Evolutionary conservation across 2,113 vertebrate genomes (phyloP), one percentile per base, ranked within the genome.

Genomic region (Osmerus mordax): DNA sequence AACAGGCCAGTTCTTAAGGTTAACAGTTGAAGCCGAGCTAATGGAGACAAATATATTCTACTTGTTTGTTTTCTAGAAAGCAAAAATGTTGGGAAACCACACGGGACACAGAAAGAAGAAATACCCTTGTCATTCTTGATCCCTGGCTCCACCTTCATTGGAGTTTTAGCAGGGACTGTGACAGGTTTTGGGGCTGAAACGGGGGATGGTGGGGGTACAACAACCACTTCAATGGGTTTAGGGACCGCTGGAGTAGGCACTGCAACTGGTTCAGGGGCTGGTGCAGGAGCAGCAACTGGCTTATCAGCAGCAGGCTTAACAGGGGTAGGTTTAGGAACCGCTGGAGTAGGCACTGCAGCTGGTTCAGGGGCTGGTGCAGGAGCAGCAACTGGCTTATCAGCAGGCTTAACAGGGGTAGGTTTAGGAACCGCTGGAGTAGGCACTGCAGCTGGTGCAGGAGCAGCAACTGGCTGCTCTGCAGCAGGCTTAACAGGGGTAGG

Each of bases 91-190:
- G 69, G 21, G 71, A 79, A 76, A 65, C 9, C 13, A 74, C 63
- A 70, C 56, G 16, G 69, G 59, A 90, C 67, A 85, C 29, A 83
- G 61, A 86, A 75, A 86, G 53, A 86, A 76, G 53, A 86, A 89
- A 92, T 98, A 99, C 96, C 97, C 95, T 96, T 93, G 88, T 96
- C 89, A 77, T 98, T 96, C 94, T 95, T 98, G 94, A 95, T 89
- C 87, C 90, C 66, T 77, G 93, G 89, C 63, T 93, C 94, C 93
- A 92, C 91, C 81, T 91, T 92, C 71, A 89, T 83, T 86, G 91
- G 89, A 65, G 78, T 78, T 90, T 91, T 92, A 83, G 87, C 81
- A 81, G 91, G 82, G 54, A 80, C 67, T 19, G 85, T 84, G 64
- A 69, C 74, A 69, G 84, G 74, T 88, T 91, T 91, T 71, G 87